Base-by-base conservation (phyloP, 2,113 vertebrate species). In the Strix uralensis region DNA sequence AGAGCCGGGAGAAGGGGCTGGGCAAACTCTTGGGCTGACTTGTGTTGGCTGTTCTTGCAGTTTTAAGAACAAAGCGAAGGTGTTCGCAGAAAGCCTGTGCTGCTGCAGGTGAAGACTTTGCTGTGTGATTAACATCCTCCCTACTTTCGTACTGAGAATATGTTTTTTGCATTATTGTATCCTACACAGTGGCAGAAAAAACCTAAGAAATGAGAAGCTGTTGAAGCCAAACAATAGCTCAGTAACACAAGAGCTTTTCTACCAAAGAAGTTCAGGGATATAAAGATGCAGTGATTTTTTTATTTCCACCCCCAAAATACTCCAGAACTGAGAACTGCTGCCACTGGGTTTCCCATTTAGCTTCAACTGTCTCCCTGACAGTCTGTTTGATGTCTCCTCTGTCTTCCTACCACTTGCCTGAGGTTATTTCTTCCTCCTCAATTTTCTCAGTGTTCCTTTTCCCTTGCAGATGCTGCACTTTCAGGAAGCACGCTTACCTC, bases 1-100 rank as follows among this genome's bases (percentile, higher is more conserved):
- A 51, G 57, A 63, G 47, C 11, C 13, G 25, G 46, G 22, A 78
- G 38, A 54, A 65, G n/a, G 25, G 21, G 58, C 36, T 5, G 10
- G 54, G 19, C 22, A 49, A 58, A 22, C 10, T 14, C 16, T 84
- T 62, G 51, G 19, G 46, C 47, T 90, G 61, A 18, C 17, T 73
- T 20, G 1, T 2, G 1, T 34, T 70, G 59, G 5, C 36, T 73
- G 34, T 42, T 32, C 38, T 38, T 55, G 21, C 0, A 0, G 8
- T 63, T 88, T 46, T 70, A 78, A 47, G 22, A 86, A 62, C 0
- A 2, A 77, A 91, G 26, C 0, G 1, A 78, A 78, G 9, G 18
- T 7, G 2, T 63, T 90, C 25, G 19, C 57, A 65, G 47, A 44
- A 67, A 44, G 15, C 44, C 44, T 59, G 17, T 66, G 55, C 38